phyloP scores from a whole-genome alignment of 2,113 vertebrate genomes.

The Actenoides lindsayi region DNA sequence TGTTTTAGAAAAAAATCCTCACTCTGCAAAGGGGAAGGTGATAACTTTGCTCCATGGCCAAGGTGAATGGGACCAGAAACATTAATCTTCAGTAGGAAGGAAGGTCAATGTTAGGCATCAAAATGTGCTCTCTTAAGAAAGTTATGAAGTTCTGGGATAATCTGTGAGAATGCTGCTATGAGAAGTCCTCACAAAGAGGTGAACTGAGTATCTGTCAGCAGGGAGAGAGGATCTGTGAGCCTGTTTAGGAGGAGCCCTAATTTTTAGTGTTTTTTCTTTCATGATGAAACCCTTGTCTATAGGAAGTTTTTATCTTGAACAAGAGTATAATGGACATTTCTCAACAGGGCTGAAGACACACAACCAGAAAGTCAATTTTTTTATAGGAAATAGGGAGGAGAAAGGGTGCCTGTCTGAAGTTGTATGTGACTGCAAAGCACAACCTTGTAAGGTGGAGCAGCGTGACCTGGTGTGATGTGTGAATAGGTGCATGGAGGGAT shows the following conservation, averaged over 20 bases:
- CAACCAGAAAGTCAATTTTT: neutral
- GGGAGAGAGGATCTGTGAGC: neutral
- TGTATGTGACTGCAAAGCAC: neutral
- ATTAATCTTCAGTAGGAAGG: neutral
- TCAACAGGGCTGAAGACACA: neutral
- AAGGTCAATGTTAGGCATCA: neutral
- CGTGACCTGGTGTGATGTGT: neutral
- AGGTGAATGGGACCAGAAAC: neutral
- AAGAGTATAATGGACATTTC: neutral
- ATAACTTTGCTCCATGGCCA: neutral
- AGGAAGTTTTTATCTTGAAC: neutral
- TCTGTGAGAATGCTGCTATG: accelerated
- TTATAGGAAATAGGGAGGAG: neutral
- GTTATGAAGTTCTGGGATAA: neutral
- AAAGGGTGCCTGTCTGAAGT: neutral
- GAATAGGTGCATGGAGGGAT: neutral
- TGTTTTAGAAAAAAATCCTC: neutral
- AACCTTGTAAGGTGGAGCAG: accelerated
- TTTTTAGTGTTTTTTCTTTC: neutral
- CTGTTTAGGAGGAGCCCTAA: neutral
- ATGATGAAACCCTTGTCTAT: neutral
- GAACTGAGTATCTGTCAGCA: neutral
- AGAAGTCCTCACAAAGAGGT: neutral
- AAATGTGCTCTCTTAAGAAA: neutral
- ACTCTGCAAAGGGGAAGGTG: neutral